These are phyloP conservation scores for Nycticorax nycticorax DNA, from an alignment of 2,113 vertebrate species.

Conservation along the genomic window DNA sequence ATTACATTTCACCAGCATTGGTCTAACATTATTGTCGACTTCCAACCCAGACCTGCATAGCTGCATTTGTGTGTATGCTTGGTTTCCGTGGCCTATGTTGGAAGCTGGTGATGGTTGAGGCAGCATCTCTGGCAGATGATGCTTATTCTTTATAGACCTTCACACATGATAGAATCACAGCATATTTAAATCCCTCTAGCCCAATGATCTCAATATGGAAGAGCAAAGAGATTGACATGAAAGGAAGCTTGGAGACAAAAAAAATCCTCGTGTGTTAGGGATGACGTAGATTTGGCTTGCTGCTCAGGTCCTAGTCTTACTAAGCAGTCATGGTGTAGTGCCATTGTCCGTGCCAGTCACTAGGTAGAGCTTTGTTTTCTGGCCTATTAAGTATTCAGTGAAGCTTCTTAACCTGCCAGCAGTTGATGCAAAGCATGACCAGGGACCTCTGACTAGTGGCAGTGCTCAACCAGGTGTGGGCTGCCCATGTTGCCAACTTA, in stretches of 20 bases:
- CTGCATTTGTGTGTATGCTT: fast-evolving
- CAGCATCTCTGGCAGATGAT: not conserved
- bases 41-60: not conserved
- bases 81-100: not conserved
- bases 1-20: fast-evolving
- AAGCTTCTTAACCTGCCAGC: not conserved
- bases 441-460: not conserved
- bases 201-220: not conserved
- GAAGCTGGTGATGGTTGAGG: not conserved
- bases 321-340: fast-evolving
- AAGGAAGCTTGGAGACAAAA: not conserved
- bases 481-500: not conserved
- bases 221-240: not conserved
- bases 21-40: not conserved
- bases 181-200: not conserved
- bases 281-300: not conserved
- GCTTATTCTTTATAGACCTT: not conserved
- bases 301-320: not conserved
- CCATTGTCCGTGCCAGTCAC: not conserved
- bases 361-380: not conserved
- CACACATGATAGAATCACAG: not conserved
- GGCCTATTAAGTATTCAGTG: not conserved
- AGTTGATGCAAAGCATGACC: not conserved
- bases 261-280: not conserved
- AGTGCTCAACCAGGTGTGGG: not conserved